Percentiles rank a stretch among this genome's conserved stretches.
phyloP scores from a whole-genome alignment of 92 coral and sea anemone genomes.

The Umimayanthus chanpuru region DNA sequence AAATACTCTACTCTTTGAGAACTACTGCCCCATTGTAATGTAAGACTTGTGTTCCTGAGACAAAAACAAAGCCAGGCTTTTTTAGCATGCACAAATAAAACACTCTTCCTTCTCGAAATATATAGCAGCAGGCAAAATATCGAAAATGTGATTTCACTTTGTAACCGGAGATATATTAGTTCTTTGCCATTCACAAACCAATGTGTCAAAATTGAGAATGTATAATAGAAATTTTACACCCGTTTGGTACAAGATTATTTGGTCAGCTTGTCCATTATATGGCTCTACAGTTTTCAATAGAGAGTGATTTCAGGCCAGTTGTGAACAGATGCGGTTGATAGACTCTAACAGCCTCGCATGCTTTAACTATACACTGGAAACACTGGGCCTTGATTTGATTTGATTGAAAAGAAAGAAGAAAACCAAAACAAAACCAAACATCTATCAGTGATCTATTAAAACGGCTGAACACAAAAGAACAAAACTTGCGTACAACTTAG shows the following conservation, averaged over 20 bases:
- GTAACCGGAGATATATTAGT: constrained; percentile 6
- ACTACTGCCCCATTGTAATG: background rate
- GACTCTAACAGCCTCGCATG: background rate
- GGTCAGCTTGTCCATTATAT: constrained; percentile 15
- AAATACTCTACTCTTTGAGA: background rate
- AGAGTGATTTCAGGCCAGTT: background rate
- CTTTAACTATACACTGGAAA: background rate
- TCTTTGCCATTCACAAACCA: background rate
- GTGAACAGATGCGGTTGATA: constrained; percentile 10
- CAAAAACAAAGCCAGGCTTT: too few species aligned
- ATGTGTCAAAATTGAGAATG: constrained; percentile 19
- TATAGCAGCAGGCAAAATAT: background rate
- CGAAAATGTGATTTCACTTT: background rate
- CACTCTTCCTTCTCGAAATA: background rate
- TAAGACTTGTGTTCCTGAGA: background rate
- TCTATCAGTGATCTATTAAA: background rate
- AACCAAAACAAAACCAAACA: background rate
- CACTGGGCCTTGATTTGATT: background rate
- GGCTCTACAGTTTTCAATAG: background rate
- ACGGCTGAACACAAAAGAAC: constrained; percentile 13
- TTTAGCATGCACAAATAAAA: background rate
- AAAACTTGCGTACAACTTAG: background rate
- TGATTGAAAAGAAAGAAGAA: constrained; percentile 3
- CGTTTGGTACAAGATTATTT: constrained; percentile 21
- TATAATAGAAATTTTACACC: constrained; percentile 30